phyloP scores from a whole-genome alignment of 2,797 vertebrate species.

The Salmo trutta region DNA sequence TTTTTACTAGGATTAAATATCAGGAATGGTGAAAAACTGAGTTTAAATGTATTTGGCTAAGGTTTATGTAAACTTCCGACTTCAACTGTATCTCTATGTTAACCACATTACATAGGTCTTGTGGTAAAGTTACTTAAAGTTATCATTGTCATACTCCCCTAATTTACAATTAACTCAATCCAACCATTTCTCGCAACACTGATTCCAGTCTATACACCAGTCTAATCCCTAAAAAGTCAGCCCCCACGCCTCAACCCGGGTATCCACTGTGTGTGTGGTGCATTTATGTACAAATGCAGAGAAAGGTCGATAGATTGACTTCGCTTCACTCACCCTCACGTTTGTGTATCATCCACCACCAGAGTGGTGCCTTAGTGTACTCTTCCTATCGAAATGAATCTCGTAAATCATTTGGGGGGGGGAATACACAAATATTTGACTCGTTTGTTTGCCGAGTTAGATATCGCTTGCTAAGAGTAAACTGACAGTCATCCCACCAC shows the following conservation, averaged over 20 bases:
- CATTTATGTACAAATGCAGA: constrained; percentile 30
- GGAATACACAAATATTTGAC: neutral
- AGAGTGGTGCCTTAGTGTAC: neutral
- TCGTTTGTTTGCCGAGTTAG: neutral
- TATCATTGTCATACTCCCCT: neutral
- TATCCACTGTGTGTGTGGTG: constrained; percentile 14
- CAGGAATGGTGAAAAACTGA: too few species aligned
- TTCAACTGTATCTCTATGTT: neutral
- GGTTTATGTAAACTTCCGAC: too few species aligned
- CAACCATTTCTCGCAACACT: constrained; percentile 24
- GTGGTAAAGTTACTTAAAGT: neutral
- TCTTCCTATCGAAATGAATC: constrained; percentile 7
- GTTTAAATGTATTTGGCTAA: too few species aligned
- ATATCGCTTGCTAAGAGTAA: constrained; percentile 11
- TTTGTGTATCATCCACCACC: constrained; percentile 1
- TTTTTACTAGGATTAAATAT: too few species aligned
- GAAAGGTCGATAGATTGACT: constrained; percentile 21
- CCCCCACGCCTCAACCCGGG: neutral
- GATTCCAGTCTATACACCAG: constrained; percentile 1
- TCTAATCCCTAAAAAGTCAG: neutral
- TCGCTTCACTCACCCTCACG: neutral
- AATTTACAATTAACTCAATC: constrained; percentile 14
- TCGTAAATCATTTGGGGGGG: constrained; percentile 36
- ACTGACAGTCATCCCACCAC: neutral
- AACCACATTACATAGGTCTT: neutral